Evolutionary conservation across 2,888 invertebrate species (phyloP), one percentile per base, ranked within the genome.

Genomic region (Leptothorax acervorum): DNA sequence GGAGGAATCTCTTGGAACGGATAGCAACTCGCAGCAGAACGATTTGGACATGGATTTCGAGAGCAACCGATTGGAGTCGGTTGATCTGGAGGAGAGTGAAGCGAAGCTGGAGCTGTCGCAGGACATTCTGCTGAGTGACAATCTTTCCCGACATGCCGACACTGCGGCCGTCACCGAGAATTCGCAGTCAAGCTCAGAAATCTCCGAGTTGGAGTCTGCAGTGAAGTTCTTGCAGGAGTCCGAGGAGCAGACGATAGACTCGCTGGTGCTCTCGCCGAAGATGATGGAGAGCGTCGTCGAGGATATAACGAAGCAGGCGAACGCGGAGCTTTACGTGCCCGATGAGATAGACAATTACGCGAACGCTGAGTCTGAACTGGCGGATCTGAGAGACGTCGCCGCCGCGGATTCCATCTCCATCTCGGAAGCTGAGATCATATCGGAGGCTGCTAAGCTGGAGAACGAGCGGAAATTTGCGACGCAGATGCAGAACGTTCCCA

Each of bases 201-300:
- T 93, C 76, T 93, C 93, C 4, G 94, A 95, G 75, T 86, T 94
- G 12, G 94, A 94, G 84, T 93, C 93, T 23, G 94, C 95, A 18
- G 94, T 94, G 1, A 94, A 94, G 82, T 94, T 94, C 81, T 88
- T 94, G 35, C 94, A 94, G 84, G 94, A 94, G 74, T 94, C 94
- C 82, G 93, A 95, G 94, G 89, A 95, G 79, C 90, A 95, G 89
- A 87, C 95, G 92, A 93, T 95, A 93, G 92, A 95, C 91, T 91
- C 94, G 90, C 87, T 95, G 18, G 90, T 84, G 3, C 78, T 93
- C 18, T 92, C 93, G 18, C 91, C 93, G 9, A 93, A 93, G 83
- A 82, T 92, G 84, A 86, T 90, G 3, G 91, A 93, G 18, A 88
- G 88, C 31, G 88, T 89, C 0, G 90, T 86, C 4, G 85, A 86